Evolutionary conservation across 2,113 vertebrate genomes (phyloP).

Genomic region (Salvelinus fontinalis): DNA sequence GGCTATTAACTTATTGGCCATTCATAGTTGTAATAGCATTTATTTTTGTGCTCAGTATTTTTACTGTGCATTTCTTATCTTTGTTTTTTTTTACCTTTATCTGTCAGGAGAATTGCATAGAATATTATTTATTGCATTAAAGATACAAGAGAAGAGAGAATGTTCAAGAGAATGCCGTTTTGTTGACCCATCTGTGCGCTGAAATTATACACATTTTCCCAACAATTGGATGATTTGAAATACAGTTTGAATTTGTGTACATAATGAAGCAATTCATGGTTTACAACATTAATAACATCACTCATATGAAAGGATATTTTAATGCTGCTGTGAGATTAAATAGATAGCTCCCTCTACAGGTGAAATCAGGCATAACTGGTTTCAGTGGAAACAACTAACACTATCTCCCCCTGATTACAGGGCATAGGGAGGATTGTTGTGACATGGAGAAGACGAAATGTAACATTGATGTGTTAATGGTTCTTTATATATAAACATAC

Average conservation of each 20-base stretch:
- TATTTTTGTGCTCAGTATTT: constrained; percentile 23
- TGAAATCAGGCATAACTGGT: neutral
- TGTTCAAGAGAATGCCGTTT: constrained; percentile 3
- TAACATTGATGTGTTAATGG: constrained; percentile 43
- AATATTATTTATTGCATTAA: constrained; percentile 5
- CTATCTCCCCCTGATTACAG: too few relatives aligned
- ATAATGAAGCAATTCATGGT: neutral
- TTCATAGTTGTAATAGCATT: constrained; percentile 30
- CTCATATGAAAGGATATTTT: neutral
- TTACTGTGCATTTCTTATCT: constrained; percentile 35
- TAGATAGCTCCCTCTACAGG: neutral
- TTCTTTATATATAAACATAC: constrained; percentile 27
- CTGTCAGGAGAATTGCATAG: neutral
- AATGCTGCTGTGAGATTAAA: neutral
- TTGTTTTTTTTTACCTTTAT: constrained; percentile 50
- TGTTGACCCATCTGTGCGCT: constrained; percentile 30
- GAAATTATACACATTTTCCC: constrained; percentile 15
- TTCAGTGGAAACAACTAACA: too few relatives aligned
- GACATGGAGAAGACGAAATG: neutral
- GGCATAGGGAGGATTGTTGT: neutral
- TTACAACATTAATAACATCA: neutral
- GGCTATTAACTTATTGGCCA: neutral
- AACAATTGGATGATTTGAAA: constrained; percentile 9
- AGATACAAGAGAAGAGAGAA: too few relatives aligned
- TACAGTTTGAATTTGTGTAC: neutral